phyloP scores from a whole-genome alignment of 2,797 vertebrate species.

The Argyrosomus regius region DNA sequence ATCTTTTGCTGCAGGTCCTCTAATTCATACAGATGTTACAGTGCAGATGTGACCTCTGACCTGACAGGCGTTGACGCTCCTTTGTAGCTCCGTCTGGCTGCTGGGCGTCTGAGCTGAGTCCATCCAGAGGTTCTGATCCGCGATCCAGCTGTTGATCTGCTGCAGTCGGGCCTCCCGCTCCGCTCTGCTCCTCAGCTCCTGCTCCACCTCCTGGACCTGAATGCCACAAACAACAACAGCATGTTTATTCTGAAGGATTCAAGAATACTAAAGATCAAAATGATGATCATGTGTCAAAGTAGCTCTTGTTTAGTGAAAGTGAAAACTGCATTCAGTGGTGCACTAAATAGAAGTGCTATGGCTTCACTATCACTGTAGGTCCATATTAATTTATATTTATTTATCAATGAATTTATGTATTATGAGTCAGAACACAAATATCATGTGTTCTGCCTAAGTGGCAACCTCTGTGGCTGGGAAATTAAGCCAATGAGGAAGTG shows the following conservation, averaged over 20 bases:
- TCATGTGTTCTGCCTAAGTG: no score
- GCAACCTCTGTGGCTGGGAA: no score
- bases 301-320: no score
- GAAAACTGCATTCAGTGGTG: no score
- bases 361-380: no score
- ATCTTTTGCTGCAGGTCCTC: neutral
- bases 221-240: constrained; percentile 9
- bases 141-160: constrained; percentile 86
- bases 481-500: no score
- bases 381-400: no score
- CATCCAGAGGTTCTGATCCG: constrained; percentile 83
- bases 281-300: no score
- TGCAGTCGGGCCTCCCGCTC: constrained; percentile 86
- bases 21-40: neutral
- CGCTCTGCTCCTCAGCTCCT: constrained; percentile 79
- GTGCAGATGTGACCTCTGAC: constrained; percentile 74
- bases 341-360: no score
- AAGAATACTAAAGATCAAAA: no score
- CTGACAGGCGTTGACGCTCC: constrained; percentile 83
- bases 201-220: constrained; percentile 87
- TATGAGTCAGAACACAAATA: no score
- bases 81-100: constrained; percentile 82
- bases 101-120: constrained; percentile 79
- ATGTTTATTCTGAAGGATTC: neutral
- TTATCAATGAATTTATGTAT: no score